A percentile compares a stretch with the other conserved stretches of the same genome.
Conservation (phyloP, 64 coral and sea anemone genomes). For the Hydrozoanthus tunicans region DNA sequence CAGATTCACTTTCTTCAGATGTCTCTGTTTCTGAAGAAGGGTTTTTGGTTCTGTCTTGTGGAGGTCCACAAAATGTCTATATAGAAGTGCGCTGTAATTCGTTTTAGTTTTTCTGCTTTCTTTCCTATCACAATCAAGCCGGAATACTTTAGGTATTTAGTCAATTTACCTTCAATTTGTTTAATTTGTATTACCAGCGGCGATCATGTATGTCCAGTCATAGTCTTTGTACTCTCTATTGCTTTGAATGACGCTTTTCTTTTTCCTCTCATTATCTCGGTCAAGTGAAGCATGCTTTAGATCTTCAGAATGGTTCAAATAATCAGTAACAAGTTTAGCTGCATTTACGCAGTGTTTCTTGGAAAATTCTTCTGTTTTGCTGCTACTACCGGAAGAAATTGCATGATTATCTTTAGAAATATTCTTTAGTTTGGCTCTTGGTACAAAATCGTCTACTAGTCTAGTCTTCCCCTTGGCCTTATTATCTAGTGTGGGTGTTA, state of each 20-base stretch:
- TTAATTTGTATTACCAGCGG: neutral
- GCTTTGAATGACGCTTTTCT: neutral
- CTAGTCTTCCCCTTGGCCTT: neutral
- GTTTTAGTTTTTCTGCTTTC: constrained; percentile 51
- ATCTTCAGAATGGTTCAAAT: neutral
- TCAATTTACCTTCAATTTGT: constrained; percentile 18
- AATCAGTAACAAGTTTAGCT: neutral
- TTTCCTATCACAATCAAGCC: constrained; percentile 5
- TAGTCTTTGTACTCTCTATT: constrained; percentile 3
- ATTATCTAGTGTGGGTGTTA: neutral
- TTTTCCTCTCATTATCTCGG: neutral
- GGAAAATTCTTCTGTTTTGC: constrained; percentile 6
- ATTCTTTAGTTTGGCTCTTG: constrained; percentile 11
- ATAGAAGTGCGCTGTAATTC: constrained; percentile 35
- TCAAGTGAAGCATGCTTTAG: neutral
- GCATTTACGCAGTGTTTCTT: neutral
- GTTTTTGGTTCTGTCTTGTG: neutral
- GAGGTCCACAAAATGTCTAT: neutral
- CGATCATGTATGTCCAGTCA: constrained; percentile 35
- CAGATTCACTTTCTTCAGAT: neutral
- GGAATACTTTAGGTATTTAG: constrained; percentile 41
- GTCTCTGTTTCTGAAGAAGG: neutral
- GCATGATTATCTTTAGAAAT: neutral
- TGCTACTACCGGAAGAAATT: neutral
- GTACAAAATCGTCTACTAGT: neutral